Base-by-base conservation (phyloP, 2,113 vertebrate species). In the Rafetus swinhoei region DNA sequence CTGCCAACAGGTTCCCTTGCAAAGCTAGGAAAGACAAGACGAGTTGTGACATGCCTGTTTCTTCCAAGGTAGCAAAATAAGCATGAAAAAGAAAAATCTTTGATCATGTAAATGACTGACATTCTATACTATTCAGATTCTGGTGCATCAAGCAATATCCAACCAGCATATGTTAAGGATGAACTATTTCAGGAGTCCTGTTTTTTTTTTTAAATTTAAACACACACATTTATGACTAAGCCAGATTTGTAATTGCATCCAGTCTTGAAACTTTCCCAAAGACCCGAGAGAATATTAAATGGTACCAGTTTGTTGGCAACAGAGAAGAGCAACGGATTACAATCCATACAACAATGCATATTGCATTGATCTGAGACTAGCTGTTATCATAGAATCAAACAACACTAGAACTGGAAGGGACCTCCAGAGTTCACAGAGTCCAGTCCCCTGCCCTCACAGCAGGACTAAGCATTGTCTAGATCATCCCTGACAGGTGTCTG, bases 341-440 rank as follows among this genome's bases (percentile, higher is more conserved):
- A 39, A 59, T 15, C 54, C 54, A 3, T 1, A 2, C 32, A n/a
- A 4, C 4, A 1, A 9, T 6, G 39, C 53, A 69, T 35, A 3
- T 29, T 55, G 45, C 1, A 0, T 3, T 59, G 39, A 79, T 9
- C 11, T 90, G 55, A 69, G 18, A 6, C 24, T 85, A 88, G 35
- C 10, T 65, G 32, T 89, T 5, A 6, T 3, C 9, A 39, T 39
- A 39, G 39, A 39, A 39, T 39, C 39, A 39, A 39, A 39, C 39
- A 39, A 39, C 39, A 39, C 39, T 39, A 39, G 39, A 39, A 39
- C 39, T 39, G 39, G 39, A 39, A 39, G 39, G 4, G 39, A 39
- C 39, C 39, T 39, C 39, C 39, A 39, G 39, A 39, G 39, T 39
- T 39, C 39, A 39, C 39, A 39, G 39, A 39, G 39, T 39, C 39